A percentile compares a stretch with the other conserved stretches of the same genome.
Conservation (phyloP, 2,797 vertebrate genomes). For the Acanthornis magna region DNA sequence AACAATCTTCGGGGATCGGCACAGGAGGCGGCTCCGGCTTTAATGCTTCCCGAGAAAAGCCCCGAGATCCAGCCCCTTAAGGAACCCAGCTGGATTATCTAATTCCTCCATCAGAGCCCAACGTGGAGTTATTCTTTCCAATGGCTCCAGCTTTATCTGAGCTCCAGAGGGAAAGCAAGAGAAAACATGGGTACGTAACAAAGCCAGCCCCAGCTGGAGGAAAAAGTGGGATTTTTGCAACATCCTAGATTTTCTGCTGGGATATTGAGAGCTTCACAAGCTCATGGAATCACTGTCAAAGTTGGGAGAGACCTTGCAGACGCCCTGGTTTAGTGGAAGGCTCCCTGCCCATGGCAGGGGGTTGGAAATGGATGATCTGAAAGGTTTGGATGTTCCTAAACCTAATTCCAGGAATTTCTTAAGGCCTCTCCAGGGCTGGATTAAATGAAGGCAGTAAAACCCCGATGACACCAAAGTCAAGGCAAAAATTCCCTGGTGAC, state of each 20-base stretch:
- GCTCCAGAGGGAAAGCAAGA: not conserved
- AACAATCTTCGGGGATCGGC: slow-evolving; percentile 68
- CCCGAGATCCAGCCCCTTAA: slow-evolving; percentile 68
- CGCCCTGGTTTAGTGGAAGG: no score
- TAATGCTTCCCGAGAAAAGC: slow-evolving; percentile 70
- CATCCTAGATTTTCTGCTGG: not conserved
- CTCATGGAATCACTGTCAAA: no score
- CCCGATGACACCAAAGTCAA: not conserved
- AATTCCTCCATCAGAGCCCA: slow-evolving; percentile 65
- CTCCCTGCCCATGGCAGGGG: not conserved
- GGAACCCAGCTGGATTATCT: slow-evolving; percentile 70
- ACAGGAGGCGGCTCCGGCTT: not conserved
- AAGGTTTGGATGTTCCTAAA: not conserved
- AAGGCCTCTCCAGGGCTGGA: not conserved
- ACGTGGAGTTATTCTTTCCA: slow-evolving; percentile 57
- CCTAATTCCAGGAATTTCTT: not conserved
- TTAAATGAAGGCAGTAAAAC: not conserved
- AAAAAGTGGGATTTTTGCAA: not conserved
- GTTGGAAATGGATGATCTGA: not conserved
- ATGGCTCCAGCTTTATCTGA: slow-evolving; percentile 50
- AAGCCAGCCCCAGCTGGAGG: not conserved
- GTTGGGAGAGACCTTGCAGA: not conserved
- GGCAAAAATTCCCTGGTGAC: not conserved
- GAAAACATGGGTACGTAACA: not conserved
- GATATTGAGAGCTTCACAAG: not conserved